A percentile compares a stretch with the other conserved stretches of the same genome.
Conservation (phyloP, 2,113 vertebrate genomes). For the Rhea pennata region DNA sequence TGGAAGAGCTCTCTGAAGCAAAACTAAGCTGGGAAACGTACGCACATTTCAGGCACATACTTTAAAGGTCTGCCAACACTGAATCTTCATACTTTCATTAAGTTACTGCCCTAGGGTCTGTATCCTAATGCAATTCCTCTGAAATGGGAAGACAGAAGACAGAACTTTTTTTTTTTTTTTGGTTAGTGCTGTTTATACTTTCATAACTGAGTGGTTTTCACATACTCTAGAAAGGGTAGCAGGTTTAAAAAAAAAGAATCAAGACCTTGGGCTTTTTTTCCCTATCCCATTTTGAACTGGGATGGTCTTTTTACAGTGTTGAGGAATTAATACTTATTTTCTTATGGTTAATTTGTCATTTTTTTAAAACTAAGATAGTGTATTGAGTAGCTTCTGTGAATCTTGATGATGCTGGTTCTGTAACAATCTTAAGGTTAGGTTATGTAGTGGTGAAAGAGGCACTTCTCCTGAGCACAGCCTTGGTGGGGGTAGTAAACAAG, state of each 20-base stretch:
- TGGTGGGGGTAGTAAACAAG: neutral
- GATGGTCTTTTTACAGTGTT: neutral
- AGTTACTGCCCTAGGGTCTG: constrained; percentile 30
- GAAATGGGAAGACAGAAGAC: neutral
- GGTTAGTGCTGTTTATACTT: neutral
- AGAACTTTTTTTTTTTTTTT: neutral
- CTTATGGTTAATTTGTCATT: neutral
- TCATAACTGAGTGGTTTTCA: neutral
- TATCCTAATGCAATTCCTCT: neutral
- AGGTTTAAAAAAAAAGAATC: neutral
- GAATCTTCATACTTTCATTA: constrained; percentile 26
- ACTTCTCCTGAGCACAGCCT: neutral
- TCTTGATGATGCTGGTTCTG: neutral
- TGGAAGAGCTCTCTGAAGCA: neutral
- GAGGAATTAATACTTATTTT: neutral
- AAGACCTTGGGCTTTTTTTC: neutral
- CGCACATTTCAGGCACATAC: neutral
- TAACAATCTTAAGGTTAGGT: neutral
- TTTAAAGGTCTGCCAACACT: constrained; percentile 13
- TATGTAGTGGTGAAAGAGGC: neutral
- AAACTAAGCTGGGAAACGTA: neutral
- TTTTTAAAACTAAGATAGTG: neutral
- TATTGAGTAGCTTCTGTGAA: neutral
- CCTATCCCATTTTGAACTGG: neutral
- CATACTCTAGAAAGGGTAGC: neutral